Conservation (phyloP, 2,888 invertebrate genomes). For the Ormyrus rosae region DNA sequence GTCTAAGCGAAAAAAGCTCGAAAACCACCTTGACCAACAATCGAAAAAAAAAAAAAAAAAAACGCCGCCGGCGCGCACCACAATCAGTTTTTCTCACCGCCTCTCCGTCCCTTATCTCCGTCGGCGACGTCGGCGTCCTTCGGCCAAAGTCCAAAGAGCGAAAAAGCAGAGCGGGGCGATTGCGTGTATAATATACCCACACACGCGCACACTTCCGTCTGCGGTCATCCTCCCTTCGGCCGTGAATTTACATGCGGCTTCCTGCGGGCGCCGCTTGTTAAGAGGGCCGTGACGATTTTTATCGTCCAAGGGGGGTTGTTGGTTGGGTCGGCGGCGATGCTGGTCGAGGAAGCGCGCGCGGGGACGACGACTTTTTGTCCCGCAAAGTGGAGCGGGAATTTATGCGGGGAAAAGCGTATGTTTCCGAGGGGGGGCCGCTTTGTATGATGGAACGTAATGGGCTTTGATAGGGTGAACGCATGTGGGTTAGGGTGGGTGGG, state of each 20-base stretch:
- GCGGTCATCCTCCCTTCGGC: neutral
- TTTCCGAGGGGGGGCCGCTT: neutral
- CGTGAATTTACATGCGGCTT: slow-evolving; percentile 50
- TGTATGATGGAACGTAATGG: neutral
- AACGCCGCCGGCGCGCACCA: neutral
- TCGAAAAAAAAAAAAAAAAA: no score
- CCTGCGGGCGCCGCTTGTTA: slow-evolving; percentile 46
- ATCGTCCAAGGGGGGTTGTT: slow-evolving; percentile 32
- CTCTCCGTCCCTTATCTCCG: neutral
- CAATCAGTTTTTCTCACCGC: neutral
- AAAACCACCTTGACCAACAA: no score
- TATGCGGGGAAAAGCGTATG: neutral
- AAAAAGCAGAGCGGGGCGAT: no score
- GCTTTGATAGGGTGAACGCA: no score
- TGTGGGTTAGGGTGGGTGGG: no score
- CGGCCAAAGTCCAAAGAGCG: neutral
- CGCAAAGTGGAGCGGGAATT: neutral
- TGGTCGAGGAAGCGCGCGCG: neutral
- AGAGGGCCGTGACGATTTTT: slow-evolving; percentile 33
- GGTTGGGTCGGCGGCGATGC: neutral
- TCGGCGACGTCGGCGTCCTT: neutral
- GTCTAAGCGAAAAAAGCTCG: no score
- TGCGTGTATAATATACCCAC: neutral
- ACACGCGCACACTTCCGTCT: neutral
- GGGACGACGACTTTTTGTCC: neutral